Evolutionary conservation across 2,888 invertebrate species (phyloP), one percentile per base, ranked within the genome.

Genomic region (Spisula subtruncata): DNA sequence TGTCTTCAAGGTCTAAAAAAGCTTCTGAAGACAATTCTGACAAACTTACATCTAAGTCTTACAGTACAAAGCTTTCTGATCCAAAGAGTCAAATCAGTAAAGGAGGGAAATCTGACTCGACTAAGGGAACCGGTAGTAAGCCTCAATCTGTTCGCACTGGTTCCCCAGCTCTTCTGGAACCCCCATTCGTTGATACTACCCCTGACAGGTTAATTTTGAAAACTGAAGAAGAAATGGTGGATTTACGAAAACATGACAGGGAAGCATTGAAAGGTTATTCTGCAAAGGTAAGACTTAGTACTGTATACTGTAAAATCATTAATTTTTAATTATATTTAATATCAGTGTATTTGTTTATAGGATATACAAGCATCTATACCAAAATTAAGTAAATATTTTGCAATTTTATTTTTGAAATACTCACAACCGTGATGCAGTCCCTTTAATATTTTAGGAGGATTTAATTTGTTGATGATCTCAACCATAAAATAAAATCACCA

Each of bases 141-240:
- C 75, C 32, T 6, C 51, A 14, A 54, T 66, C 83, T n/a, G 88
- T 87, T 14, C 83, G 56, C 79, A 48, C 75, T 87, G 92, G 12
- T 93, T 95, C 46, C 87, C 90, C 54, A 92, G 93, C 60, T n/a
- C 48, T n/a, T 29, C 93, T 96, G 48, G 94, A 95, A 86, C 94
- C 94, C 8, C 96, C 96, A 25, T 93, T 93, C 1, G 84, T 87
- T 10, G 96, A 96, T 89, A 83, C 93, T 5, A 90, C 95, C 81
- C 92, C 93, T 5, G 96, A 96, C 85, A 89, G 93, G 84, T 86
- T 94, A 88, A 91, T 95, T 6, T 83, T 94, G 25, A 86, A 92
- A 0, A 95, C 95, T 18, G 94, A 94, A 1, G 96, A 96, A 84
- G 96, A 94, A 5, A 96, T 96, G 96, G 91, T 96, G 8, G 96